A percentile compares a stretch with the other conserved stretches of the same genome.
Conservation (phyloP, 2,888 invertebrate species). For the Strigamia crassipes region DNA sequence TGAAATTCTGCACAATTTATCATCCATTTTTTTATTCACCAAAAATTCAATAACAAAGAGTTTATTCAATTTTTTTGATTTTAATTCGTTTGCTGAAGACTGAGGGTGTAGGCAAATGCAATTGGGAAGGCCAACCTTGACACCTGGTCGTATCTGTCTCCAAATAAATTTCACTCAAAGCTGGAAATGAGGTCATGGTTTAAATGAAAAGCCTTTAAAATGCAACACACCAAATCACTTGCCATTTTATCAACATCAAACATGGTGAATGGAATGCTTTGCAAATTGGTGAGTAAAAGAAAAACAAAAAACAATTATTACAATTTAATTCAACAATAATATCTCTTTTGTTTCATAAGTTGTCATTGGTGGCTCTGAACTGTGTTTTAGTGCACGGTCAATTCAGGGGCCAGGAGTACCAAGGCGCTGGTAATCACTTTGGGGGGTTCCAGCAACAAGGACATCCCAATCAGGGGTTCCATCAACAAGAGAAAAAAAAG, state of each 20-base stretch:
- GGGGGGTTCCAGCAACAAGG: background rate
- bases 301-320: background rate
- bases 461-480: background rate
- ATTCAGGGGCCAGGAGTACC: background rate
- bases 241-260: background rate
- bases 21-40: background rate
- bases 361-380: background rate
- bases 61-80: no score
- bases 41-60: background rate
- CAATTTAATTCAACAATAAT: no score
- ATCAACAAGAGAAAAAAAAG: background rate
- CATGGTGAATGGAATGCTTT: background rate
- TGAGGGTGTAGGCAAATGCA: background rate
- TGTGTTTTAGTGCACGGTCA: background rate
- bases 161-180: background rate
- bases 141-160: background rate
- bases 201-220: constrained; percentile 1
- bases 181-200: constrained; percentile 6
- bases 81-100: no score
- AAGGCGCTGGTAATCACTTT: background rate
- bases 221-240: constrained; percentile 5
- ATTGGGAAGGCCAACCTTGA: constrained; percentile 7
- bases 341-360: background rate
- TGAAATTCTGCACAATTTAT: background rate
- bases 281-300: background rate